Conservation (phyloP, 1,140 invertebrate genomes). For the Mercenaria mercenaria region DNA sequence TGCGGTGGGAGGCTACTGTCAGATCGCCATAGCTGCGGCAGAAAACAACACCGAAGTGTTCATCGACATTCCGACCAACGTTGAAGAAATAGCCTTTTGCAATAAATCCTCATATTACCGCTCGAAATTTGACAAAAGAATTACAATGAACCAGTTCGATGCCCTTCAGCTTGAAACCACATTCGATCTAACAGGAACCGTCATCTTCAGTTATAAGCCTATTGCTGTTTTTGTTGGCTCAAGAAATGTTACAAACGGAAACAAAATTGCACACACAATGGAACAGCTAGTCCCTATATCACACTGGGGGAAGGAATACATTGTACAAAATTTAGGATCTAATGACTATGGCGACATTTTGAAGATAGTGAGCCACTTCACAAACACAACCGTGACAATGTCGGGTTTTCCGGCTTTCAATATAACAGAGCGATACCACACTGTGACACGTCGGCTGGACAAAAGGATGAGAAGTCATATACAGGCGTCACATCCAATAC, state of each 20-base stretch:
- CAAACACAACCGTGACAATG: background rate
- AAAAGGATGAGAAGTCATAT: background rate
- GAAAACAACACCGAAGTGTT: slow-evolving; percentile 16
- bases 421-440: background rate
- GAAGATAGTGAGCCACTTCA: background rate
- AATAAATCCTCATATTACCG: background rate
- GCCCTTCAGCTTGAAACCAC: slow-evolving; percentile 39
- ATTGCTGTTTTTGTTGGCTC: slow-evolving; percentile 42
- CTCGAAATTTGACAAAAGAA: background rate
- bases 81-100: slow-evolving; percentile 4
- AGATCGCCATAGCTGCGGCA: slow-evolving; percentile 27
- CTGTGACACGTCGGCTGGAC: background rate
- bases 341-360: slow-evolving; percentile 37
- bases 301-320: slow-evolving; percentile 49
- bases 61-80: background rate
- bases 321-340: background rate
- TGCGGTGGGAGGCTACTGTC: slow-evolving; percentile 35
- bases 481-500: background rate
- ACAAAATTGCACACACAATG: slow-evolving; percentile 4
- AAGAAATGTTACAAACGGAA: background rate
- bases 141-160: background rate
- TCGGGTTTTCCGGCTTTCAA: background rate
- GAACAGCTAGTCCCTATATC: slow-evolving; percentile 44
- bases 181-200: slow-evolving; percentile 18
- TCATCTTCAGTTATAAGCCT: slow-evolving; percentile 43